Evolutionary conservation across 2,888 invertebrate genomes (phyloP), one percentile per base, ranked within the genome.

Genomic region (Craniophora ligustri): DNA sequence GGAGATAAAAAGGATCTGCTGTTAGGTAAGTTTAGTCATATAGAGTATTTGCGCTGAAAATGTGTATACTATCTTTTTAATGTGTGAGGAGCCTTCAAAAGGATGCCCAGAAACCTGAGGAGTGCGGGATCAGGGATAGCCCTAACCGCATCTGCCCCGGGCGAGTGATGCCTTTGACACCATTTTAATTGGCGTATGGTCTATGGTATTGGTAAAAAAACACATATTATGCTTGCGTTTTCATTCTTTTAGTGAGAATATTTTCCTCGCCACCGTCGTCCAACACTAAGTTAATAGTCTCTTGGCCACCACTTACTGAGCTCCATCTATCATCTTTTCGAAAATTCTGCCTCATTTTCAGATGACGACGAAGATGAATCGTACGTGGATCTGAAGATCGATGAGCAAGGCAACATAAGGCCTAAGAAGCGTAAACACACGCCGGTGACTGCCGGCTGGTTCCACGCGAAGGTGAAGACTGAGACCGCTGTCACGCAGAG

Each of bases 331-430:
- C n/a, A n/a, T n/a, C n/a, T n/a, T n/a, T n/a, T n/a, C n/a, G n/a
- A n/a, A n/a, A n/a, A n/a, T n/a, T n/a, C n/a, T n/a, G n/a, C 15
- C 0, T 0, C 5, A 5, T 8, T 32, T 53, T 0, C 67, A 87
- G 88, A 88, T 39, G 89, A 89, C 26, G 90, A 88, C 28, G 93
- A 89, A 38, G 93, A 92, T 36, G 94, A 94, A 71, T 65, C 81
- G 0, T 94, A 94, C 59, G 75, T 91, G 0, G 94, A 94, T 56
- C 68, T 93, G 0, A 91, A 91, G 42, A 87, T 93, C 1, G 93
- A 93, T 30, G 80, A 86, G 0, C 80, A 88, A 15, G 92, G 92
- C 0, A 89, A 89, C 61, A 73, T 92, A 0, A 88, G 79, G 47
- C 87, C 91, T 0, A 87, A 85, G 74, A 88, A 84, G 46, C 84